Evolutionary conservation across 2,888 invertebrate genomes (phyloP).

Genomic region (Euplagia quadripunctaria): DNA sequence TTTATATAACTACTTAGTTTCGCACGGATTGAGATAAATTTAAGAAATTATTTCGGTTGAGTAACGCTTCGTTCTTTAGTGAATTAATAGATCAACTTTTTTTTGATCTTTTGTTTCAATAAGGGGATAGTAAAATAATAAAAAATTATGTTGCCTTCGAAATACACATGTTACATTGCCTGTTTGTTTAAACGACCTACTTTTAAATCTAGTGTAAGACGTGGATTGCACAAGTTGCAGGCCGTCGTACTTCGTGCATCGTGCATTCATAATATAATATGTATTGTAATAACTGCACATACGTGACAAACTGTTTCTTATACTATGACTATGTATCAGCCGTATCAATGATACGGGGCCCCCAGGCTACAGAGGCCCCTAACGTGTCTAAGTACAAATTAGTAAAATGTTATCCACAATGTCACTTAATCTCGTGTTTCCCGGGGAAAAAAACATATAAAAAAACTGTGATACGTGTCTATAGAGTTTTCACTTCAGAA

Average conservation of each 20-base stretch:
- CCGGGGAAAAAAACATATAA: too few species aligned
- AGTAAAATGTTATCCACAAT: too few species aligned
- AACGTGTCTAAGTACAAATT: too few species aligned
- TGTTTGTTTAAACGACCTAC: constrained; percentile 1
- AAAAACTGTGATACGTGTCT: too few species aligned
- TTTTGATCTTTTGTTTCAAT: neutral
- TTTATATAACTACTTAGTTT: constrained; percentile 56
- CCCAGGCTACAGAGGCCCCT: too few species aligned
- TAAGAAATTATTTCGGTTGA: constrained; percentile 20
- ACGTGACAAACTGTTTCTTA: neutral
- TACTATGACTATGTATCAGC: too few species aligned
- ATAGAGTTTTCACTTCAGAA: too few species aligned
- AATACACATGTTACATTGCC: neutral
- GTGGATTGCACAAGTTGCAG: constrained; percentile 11
- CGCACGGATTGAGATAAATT: constrained; percentile 50
- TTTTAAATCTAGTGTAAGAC: neutral
- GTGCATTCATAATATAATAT: neutral
- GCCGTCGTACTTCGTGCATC: neutral
- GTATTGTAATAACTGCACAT: neutral
- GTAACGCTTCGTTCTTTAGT: neutral
- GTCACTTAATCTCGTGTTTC: too few species aligned
- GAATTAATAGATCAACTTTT: constrained; percentile 12
- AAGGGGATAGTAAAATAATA: neutral
- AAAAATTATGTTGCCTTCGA: neutral
- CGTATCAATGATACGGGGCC: too few species aligned